These are phyloP conservation scores for Eretmochelys imbricata DNA, from an alignment of 2,113 vertebrate species.

Conservation along the genomic window DNA sequence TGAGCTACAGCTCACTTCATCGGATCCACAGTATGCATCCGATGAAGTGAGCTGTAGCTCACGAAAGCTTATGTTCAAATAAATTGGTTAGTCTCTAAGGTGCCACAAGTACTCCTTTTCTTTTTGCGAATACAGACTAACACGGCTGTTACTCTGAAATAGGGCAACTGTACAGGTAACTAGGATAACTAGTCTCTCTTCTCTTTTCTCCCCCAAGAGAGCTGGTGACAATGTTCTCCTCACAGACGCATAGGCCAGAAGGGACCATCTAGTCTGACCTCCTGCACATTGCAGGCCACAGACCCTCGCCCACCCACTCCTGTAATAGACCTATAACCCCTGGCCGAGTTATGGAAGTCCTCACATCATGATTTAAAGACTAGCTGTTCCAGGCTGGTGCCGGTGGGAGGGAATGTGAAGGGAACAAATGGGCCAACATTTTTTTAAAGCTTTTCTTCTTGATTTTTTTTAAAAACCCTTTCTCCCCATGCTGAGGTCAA, in stretches of 20 bases:
- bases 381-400: background rate
- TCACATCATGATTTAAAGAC: background rate
- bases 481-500: background rate
- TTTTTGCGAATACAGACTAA: too few relatives aligned
- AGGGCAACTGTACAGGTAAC: too few relatives aligned
- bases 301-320: background rate
- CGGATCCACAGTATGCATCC: too few relatives aligned
- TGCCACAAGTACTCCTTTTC: too few relatives aligned
- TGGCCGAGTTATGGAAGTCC: background rate
- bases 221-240: background rate
- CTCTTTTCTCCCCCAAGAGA: background rate
- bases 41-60: too few relatives aligned
- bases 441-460: background rate
- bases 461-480: conserved; percentile 15
- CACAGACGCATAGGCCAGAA: background rate
- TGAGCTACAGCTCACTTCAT: too few relatives aligned
- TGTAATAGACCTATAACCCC: background rate
- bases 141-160: too few relatives aligned
- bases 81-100: too few relatives aligned
- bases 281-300: background rate
- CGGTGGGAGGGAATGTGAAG: background rate
- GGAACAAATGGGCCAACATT: background rate
- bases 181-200: background rate
- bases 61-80: too few relatives aligned
- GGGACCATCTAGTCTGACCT: background rate